Evolutionary conservation across 2,888 invertebrate genomes (phyloP).

Genomic region (Hirtodrosophila duncani): DNA sequence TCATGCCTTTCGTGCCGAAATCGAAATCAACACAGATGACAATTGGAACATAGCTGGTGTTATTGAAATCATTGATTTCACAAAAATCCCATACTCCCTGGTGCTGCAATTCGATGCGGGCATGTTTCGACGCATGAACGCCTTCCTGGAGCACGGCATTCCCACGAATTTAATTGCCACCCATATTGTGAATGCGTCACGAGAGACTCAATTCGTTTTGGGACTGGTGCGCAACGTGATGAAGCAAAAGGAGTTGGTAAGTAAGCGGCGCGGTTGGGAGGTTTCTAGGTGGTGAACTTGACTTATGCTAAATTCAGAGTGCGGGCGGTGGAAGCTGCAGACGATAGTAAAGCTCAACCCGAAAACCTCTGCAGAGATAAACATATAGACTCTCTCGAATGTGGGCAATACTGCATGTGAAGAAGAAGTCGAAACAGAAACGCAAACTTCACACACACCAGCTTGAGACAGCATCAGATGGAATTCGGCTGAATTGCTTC

Average conservation of each 20-base stretch:
- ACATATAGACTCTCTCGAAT: too few relatives aligned
- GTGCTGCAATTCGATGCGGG: slow-evolving; percentile 67
- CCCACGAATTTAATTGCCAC: slow-evolving; percentile 70
- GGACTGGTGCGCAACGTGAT: slow-evolving; percentile 68
- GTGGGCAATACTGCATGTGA: too few relatives aligned
- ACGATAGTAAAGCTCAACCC: too few relatives aligned
- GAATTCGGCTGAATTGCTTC: too few relatives aligned
- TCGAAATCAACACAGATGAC: slow-evolving; percentile 79
- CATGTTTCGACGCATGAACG: slow-evolving; percentile 70
- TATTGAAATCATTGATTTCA: slow-evolving; percentile 81
- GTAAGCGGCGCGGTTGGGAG: slow-evolving; percentile 24
- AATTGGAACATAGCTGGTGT: slow-evolving; percentile 80
- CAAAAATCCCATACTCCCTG: slow-evolving; percentile 71
- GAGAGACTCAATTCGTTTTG: slow-evolving; percentile 69
- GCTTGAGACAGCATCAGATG: too few relatives aligned
- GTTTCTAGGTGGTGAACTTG: too few relatives aligned
- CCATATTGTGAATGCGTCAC: slow-evolving; percentile 72
- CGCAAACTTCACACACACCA: too few relatives aligned
- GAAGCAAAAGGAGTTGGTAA: slow-evolving; percentile 72
- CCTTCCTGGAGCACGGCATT: slow-evolving; percentile 68
- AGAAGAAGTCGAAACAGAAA: too few relatives aligned
- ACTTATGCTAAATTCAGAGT: too few relatives aligned
- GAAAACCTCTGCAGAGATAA: too few relatives aligned
- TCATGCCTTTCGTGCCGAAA: slow-evolving; percentile 70
- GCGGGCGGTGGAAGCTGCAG: too few relatives aligned